Conservation (phyloP, 2,888 invertebrate species). For the Ennomos fuscantarius region DNA sequence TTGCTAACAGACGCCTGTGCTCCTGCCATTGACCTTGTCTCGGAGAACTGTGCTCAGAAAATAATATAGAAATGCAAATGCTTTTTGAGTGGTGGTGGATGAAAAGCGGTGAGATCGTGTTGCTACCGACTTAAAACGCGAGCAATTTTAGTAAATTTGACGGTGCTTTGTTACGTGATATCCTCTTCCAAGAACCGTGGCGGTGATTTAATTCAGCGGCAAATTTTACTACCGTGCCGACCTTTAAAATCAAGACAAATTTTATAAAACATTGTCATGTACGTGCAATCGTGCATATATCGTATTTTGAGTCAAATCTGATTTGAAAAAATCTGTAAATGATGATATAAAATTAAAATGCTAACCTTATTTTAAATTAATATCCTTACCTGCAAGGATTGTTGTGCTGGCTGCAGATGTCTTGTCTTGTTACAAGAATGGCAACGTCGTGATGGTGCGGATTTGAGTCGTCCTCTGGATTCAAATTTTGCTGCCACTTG, state of each 20-base stretch:
- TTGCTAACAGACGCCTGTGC: constrained; percentile 68
- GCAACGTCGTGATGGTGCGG: constrained; percentile 97
- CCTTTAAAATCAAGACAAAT: not conserved
- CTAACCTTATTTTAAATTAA: constrained; percentile 10
- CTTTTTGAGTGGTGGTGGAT: constrained; percentile 44
- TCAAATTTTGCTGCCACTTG: constrained; percentile 91
- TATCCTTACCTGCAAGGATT: constrained; percentile 81
- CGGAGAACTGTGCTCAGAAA: constrained; percentile 55
- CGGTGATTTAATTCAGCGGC: constrained; percentile 24
- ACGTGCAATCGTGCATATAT: too few species aligned
- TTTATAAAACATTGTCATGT: not conserved
- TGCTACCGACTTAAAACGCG: constrained; percentile 28
- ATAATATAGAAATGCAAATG: constrained; percentile 59
- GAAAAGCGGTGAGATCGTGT: constrained; percentile 25
- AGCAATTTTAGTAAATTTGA: constrained; percentile 28
- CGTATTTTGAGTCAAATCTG: too few species aligned
- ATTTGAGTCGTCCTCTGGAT: constrained; percentile 90
- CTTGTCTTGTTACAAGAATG: constrained; percentile 92
- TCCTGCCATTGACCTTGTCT: constrained; percentile 81
- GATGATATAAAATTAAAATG: not conserved
- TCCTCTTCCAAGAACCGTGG: constrained; percentile 15
- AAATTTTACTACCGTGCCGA: constrained; percentile 15
- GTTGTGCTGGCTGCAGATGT: constrained; percentile 88
- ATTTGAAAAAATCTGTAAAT: constrained; percentile 5
- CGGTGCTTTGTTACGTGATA: constrained; percentile 26